Percentiles rank a stretch among this genome's conserved stretches.
Evolutionary conservation across 2,113 vertebrate genomes (phyloP).

Genomic region (Pelmatolapia mariae): DNA sequence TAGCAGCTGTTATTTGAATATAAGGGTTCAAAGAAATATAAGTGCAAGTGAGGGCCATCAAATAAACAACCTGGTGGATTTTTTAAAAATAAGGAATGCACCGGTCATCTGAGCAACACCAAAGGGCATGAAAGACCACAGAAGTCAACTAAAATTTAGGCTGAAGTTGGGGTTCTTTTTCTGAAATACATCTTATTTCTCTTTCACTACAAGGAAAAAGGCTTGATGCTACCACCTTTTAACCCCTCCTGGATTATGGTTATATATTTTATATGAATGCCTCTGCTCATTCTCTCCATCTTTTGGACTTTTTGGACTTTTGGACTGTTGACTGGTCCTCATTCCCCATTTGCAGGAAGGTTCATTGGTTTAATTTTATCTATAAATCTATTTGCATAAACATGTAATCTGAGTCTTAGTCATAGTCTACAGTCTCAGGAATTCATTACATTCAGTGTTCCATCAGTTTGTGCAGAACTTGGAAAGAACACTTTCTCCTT

Average conservation of each 20-base stretch:
- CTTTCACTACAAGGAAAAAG: not conserved
- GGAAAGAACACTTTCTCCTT: not conserved
- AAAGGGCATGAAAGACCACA: not conserved
- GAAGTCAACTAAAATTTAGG: not conserved
- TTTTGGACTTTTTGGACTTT: rapidly evolving
- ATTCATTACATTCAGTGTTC: not conserved
- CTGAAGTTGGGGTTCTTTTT: not conserved
- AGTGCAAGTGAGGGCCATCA: not conserved
- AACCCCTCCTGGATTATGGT: not conserved
- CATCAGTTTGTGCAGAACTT: not conserved
- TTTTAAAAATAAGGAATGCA: not conserved
- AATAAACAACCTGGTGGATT: not conserved
- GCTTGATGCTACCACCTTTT: not conserved
- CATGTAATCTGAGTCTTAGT: too few relatives aligned
- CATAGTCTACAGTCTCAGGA: not conserved
- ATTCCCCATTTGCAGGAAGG: not conserved
- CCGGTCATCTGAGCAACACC: not conserved
- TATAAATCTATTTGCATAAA: not conserved
- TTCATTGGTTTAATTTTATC: not conserved
- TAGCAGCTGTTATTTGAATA: not conserved
- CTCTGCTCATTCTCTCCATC: not conserved
- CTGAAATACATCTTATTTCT: not conserved
- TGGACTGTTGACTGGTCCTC: not conserved
- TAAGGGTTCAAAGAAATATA: not conserved
- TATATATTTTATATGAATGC: not conserved